Evolutionary conservation across 2,797 vertebrate species (phyloP).

Genomic region (Thunnus albacares): DNA sequence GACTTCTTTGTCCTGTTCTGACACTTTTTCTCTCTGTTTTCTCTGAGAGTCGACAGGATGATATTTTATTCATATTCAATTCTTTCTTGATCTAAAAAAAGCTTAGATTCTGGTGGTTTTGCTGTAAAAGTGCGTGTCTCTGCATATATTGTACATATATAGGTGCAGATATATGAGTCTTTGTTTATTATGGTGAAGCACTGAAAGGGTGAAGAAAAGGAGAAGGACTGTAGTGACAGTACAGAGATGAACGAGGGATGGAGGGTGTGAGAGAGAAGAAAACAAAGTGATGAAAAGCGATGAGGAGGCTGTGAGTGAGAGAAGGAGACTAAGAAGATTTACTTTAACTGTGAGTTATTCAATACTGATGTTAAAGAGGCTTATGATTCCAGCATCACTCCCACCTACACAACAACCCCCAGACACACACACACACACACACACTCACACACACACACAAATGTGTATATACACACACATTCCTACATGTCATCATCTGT

Average conservation of each 20-base stretch:
- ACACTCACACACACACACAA: background rate
- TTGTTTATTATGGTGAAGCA: slow-evolving; percentile 2
- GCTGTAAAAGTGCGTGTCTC: slow-evolving; percentile 1
- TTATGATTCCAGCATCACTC: slow-evolving; percentile 90
- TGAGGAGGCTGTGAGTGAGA: slow-evolving; percentile 27
- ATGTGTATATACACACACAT: background rate
- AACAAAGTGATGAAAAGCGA: slow-evolving; percentile 28
- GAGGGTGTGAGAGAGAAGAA: slow-evolving; percentile 21
- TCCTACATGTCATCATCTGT: background rate
- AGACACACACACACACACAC: slow-evolving; percentile 3
- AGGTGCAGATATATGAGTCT: background rate
- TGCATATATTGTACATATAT: background rate
- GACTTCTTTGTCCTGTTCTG: background rate
- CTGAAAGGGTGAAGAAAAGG: background rate
- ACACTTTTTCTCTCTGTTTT: background rate
- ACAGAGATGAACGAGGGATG: slow-evolving; percentile 11
- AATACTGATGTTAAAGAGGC: slow-evolving; percentile 94
- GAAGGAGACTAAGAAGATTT: slow-evolving; percentile 89
- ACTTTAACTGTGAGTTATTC: slow-evolving; percentile 90
- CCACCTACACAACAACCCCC: slow-evolving; percentile 53
- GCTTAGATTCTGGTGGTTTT: slow-evolving; percentile 84
- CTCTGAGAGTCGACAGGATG: slow-evolving; percentile 32
- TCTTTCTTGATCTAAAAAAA: slow-evolving; percentile 20
- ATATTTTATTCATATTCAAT: background rate
- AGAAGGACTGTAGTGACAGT: background rate